These are phyloP conservation scores for Orchesella cincta DNA, from an alignment of 1,140 invertebrate species.

Conservation along the genomic window DNA sequence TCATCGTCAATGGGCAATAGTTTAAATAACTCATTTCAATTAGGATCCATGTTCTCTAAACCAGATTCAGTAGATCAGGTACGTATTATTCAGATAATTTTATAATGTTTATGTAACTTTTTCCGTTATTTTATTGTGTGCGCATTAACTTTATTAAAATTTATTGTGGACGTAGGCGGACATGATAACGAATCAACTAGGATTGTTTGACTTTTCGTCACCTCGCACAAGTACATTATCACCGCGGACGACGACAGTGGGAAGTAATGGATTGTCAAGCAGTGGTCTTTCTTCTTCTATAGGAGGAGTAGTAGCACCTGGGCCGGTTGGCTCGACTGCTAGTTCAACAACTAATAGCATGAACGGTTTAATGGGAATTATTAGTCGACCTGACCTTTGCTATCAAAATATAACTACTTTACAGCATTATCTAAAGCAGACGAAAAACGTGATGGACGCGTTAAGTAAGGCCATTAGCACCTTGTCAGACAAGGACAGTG, in stretches of 20 bases:
- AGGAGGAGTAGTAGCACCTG: conserved; percentile 17
- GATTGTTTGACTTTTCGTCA: conserved; percentile 46
- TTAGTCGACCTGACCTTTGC: conserved; percentile 22
- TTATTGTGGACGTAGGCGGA: not conserved
- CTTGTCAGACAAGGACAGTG: conserved; percentile 39
- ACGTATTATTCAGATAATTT: not conserved
- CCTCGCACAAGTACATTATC: conserved; percentile 40
- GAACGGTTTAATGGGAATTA: not conserved
- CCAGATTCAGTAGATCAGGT: conserved; percentile 40
- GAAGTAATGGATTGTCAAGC: conserved; percentile 34
- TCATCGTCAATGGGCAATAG: conserved; percentile 46
- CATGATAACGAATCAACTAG: conserved; percentile 22
- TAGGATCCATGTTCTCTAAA: conserved; percentile 47
- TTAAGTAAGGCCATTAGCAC: conserved; percentile 41
- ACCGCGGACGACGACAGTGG: conserved; percentile 27
- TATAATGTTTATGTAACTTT: not conserved
- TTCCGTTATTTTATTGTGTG: conserved; percentile 17
- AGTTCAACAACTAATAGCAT: not conserved
- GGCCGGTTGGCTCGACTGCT: conserved; percentile 35
- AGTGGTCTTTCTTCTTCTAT: conserved; percentile 12
- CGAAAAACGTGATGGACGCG: conserved; percentile 29
- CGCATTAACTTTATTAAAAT: too few species aligned
- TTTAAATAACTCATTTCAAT: conserved; percentile 41
- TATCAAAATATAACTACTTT: conserved; percentile 20
- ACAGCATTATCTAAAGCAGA: conserved; percentile 7